A percentile compares a stretch with the other conserved stretches of the same genome.
Evolutionary conservation across 2,888 invertebrate genomes (phyloP).

Genomic region (Synanthedon vespiformis): DNA sequence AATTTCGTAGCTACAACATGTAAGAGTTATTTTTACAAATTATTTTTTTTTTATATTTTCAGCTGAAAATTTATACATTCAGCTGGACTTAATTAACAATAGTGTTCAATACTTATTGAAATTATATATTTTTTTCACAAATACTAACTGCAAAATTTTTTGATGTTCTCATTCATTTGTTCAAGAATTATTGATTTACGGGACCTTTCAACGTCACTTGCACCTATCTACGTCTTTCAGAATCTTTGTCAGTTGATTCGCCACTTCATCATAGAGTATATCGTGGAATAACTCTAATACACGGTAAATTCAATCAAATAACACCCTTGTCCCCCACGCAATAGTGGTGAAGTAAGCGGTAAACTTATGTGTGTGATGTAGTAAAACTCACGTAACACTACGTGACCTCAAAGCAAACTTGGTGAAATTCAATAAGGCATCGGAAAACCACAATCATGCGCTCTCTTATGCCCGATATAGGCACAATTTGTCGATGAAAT

Average conservation of each 20-base stretch:
- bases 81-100: no score
- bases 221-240: not conserved
- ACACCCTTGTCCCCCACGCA: not conserved
- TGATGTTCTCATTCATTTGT: no score
- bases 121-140: no score
- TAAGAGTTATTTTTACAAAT: no score
- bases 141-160: no score
- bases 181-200: no score
- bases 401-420: not conserved
- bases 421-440: not conserved
- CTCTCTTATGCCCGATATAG: not conserved
- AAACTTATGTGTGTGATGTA: not conserved
- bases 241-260: not conserved
- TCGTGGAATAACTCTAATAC: not conserved
- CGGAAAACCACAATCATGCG: not conserved
- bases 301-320: not conserved
- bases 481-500: not conserved
- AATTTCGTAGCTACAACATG: no score
- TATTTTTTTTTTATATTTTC: no score
- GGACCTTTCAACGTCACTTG: not conserved
- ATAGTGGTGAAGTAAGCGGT: not conserved
- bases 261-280: not conserved
- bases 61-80: no score
- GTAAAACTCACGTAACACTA: not conserved
- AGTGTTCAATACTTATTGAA: no score